Percentiles rank a stretch among this genome's conserved stretches.
These are phyloP conservation scores for Rhinophrynus dorsalis DNA, from an alignment of 2,797 vertebrate genomes.

Conservation along the genomic window DNA sequence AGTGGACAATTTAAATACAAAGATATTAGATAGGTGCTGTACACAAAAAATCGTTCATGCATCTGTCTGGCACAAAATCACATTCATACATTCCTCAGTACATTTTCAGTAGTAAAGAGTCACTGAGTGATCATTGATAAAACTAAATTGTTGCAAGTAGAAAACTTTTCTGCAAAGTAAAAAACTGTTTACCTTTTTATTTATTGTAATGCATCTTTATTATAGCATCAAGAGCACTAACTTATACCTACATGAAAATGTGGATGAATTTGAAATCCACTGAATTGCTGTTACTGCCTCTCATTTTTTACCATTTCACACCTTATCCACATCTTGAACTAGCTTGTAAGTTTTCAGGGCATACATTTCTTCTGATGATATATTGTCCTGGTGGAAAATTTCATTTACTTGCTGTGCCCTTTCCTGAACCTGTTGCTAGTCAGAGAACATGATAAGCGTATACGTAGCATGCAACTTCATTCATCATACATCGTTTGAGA, in stretches of 20 bases:
- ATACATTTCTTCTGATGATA: constrained; percentile 98
- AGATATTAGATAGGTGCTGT: no score
- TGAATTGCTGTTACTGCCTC: constrained; percentile 69
- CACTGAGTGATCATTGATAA: no score
- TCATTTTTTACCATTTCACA: constrained; percentile 83
- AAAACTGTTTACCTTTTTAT: constrained; percentile 10
- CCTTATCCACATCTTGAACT: constrained; percentile 86
- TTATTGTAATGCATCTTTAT: constrained; percentile 39
- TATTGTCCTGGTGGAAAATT: constrained; percentile 98
- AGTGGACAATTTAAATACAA: no score
- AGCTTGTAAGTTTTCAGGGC: constrained; percentile 88
- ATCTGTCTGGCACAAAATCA: no score
- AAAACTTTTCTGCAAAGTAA: background rate
- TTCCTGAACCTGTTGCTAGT: constrained; percentile 99
- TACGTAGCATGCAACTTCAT: constrained; percentile 97
- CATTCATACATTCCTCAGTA: no score
- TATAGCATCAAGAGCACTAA: constrained; percentile 76
- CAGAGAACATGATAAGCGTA: constrained; percentile 97
- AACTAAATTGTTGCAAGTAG: background rate
- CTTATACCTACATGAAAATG: constrained; percentile 84
- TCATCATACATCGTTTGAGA: constrained; percentile 98
- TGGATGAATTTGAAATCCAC: constrained; percentile 84
- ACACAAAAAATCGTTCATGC: no score
- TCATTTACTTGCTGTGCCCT: constrained; percentile 98
- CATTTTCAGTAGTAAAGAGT: no score